Evolutionary conservation across 2,888 invertebrate genomes (phyloP).

Genomic region (Drosophila tanythrix): DNA sequence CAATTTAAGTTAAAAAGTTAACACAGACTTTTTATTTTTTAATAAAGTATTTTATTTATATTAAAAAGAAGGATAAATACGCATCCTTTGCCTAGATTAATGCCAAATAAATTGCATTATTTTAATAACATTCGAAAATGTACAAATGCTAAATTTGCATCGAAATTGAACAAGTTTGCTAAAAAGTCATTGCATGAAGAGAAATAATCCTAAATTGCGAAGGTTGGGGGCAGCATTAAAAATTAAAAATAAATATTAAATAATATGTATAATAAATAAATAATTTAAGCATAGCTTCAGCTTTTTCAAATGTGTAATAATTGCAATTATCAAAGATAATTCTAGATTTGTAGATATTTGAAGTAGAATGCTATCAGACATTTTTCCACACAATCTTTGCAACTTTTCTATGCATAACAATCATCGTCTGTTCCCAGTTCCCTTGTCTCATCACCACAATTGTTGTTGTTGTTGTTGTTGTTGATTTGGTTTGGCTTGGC

Average conservation of each 20-base stretch:
- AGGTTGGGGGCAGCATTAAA: too few relatives aligned
- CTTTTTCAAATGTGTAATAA: not conserved
- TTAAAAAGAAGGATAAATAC: too few relatives aligned
- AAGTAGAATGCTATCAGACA: not conserved
- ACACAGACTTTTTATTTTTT: too few relatives aligned
- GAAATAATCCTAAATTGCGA: too few relatives aligned
- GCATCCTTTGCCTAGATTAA: accelerated
- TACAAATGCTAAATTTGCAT: not conserved
- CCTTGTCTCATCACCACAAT: not conserved
- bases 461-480: not conserved
- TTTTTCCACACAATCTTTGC: not conserved
- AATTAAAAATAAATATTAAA: too few relatives aligned
- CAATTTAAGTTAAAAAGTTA: too few relatives aligned
- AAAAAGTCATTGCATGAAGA: too few relatives aligned
- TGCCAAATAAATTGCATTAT: not conserved
- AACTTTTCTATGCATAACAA: not conserved
- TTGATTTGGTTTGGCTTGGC: not conserved
- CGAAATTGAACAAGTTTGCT: not conserved
- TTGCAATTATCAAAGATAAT: not conserved
- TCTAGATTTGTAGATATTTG: not conserved
- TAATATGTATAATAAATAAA: too few relatives aligned
- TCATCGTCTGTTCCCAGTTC: not conserved
- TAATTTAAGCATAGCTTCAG: not conserved
- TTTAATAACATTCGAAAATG: not conserved
- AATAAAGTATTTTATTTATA: too few relatives aligned